Evolutionary conservation across 2,888 invertebrate species (phyloP).

Genomic region (Platycheirus albimanus): DNA sequence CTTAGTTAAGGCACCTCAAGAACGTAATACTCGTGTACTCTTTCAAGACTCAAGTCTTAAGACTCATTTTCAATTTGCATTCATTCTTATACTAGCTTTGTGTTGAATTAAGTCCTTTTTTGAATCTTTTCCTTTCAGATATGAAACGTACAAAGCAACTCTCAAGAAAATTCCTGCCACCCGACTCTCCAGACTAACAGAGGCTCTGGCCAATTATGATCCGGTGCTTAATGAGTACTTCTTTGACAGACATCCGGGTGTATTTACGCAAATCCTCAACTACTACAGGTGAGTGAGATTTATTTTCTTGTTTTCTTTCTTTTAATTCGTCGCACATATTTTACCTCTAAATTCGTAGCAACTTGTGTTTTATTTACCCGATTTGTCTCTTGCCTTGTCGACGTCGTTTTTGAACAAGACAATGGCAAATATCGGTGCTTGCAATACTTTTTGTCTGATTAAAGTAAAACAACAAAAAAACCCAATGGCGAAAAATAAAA

Average conservation of each 20-base stretch:
- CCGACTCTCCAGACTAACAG: conserved; percentile 90
- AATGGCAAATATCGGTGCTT: not conserved
- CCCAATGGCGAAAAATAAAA: conserved; percentile 52
- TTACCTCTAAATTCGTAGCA: not conserved
- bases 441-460: conserved; percentile 27
- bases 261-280: conserved; percentile 94
- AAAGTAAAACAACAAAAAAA: conserved; percentile 22
- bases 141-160: conserved; percentile 91
- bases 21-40: not conserved
- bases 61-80: conserved; percentile 76
- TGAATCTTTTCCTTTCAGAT: conserved; percentile 81
- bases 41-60: conserved; percentile 3
- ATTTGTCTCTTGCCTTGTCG: conserved; percentile 1
- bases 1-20: not conserved
- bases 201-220: conserved; percentile 94
- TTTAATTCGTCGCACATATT: not conserved
- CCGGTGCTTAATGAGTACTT: conserved; percentile 94
- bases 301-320: not conserved
- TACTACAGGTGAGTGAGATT: conserved; percentile 87
- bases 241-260: conserved; percentile 94
- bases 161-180: conserved; percentile 96
- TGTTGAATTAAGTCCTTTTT: conserved; percentile 15
- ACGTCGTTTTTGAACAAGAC: not conserved
- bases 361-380: not conserved
- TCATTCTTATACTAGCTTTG: conserved; percentile 14